These are phyloP conservation scores for Eustalomyia histrio DNA, from an alignment of 2,888 invertebrate species.

Conservation along the genomic window DNA sequence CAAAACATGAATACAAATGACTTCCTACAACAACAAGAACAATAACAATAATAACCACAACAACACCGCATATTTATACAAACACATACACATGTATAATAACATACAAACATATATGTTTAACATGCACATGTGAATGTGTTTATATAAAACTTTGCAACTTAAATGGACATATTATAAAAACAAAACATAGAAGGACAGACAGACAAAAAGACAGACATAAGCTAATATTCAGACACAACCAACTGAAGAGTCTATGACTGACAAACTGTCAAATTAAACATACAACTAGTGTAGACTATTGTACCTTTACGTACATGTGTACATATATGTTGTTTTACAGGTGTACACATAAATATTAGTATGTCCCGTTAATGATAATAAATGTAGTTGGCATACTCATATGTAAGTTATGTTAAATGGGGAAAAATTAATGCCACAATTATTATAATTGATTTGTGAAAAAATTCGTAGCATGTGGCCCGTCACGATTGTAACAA, in stretches of 20 bases:
- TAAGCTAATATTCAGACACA: slow-evolving; percentile 41
- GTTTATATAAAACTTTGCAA: not conserved
- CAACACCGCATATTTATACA: slow-evolving; percentile 17
- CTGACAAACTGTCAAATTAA: slow-evolving; percentile 55
- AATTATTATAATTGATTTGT: too few species aligned
- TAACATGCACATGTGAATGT: not conserved
- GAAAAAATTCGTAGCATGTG: too few species aligned
- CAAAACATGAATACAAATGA: slow-evolving; percentile 65
- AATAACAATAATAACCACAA: slow-evolving; percentile 23
- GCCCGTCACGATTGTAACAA: too few species aligned
- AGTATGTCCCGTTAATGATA: too few species aligned
- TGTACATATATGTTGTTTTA: not conserved
- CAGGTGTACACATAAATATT: too few species aligned
- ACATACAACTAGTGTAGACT: slow-evolving; percentile 25
- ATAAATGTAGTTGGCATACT: too few species aligned
- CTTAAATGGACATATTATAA: not conserved
- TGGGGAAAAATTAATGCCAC: too few species aligned
- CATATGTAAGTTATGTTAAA: too few species aligned
- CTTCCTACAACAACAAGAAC: slow-evolving; percentile 53
- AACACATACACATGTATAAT: not conserved
- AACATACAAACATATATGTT: not conserved
- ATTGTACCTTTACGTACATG: slow-evolving; percentile 1
- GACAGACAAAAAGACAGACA: slow-evolving; percentile 39
- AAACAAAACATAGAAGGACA: slow-evolving; percentile 7
- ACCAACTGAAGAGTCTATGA: slow-evolving; percentile 38